Conservation (phyloP, 1,140 invertebrate species). For the Amyelois transitella region DNA sequence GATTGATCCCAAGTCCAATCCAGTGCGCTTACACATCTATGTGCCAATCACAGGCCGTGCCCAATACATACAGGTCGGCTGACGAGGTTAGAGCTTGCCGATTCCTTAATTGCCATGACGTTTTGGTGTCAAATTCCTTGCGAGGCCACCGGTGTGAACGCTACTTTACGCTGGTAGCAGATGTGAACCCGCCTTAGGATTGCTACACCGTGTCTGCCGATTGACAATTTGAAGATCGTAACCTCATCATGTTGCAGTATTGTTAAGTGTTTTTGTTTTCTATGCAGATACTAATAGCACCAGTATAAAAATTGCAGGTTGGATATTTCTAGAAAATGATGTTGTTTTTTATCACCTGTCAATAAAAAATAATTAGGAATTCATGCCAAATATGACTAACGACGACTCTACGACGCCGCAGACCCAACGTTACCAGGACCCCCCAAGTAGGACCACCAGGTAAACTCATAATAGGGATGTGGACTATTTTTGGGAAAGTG, state of each 20-base stretch:
- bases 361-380: too few relatives aligned
- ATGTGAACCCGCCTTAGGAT: constrained; percentile 8
- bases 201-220: constrained; percentile 9
- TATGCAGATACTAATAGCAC: not conserved
- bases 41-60: constrained; percentile 65
- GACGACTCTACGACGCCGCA: too few relatives aligned
- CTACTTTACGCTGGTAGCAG: constrained; percentile 49
- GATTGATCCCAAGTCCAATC: constrained; percentile 20
- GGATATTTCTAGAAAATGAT: too few relatives aligned
- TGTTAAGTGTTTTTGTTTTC: not conserved
- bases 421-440: too few relatives aligned
- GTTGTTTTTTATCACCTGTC: too few relatives aligned
- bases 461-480: too few relatives aligned
- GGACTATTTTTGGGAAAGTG: too few relatives aligned
- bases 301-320: too few relatives aligned
- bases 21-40: constrained; percentile 25
- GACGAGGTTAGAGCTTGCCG: constrained; percentile 70
- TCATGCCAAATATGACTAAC: too few relatives aligned
- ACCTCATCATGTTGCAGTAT: not conserved
- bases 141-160: constrained; percentile 21
- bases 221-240: constrained; percentile 1
- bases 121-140: constrained; percentile 68
- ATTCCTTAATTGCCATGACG: constrained; percentile 73
- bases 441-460: too few relatives aligned
- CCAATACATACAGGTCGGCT: constrained; percentile 55